Evolutionary conservation across 2,113 vertebrate genomes (phyloP).

Genomic region (Ammodytes dubius): DNA sequence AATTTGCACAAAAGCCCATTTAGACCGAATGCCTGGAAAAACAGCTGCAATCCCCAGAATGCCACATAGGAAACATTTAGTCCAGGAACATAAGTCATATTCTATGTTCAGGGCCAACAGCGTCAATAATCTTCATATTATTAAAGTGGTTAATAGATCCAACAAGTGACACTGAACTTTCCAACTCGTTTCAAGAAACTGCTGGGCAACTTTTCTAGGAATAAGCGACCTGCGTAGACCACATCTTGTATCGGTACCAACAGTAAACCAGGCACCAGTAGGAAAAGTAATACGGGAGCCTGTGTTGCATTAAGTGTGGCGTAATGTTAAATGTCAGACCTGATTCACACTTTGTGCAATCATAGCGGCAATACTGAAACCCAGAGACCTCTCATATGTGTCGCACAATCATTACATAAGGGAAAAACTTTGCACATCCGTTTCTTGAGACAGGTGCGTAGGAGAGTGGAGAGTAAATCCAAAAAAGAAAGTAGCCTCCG

Average conservation of each 20-base stretch:
- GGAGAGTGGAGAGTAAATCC: no score
- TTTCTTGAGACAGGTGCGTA: no score
- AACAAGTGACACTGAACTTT: neutral
- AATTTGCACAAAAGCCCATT: conserved; percentile 47
- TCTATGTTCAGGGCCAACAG: neutral
- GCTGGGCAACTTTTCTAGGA: conserved; percentile 47
- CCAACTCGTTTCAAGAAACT: conserved; percentile 1
- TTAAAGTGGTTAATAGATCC: conserved; percentile 1
- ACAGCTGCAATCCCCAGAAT: conserved; percentile 6
- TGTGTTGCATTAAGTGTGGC: neutral
- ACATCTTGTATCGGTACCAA: conserved; percentile 15
- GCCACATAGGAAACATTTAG: conserved; percentile 54
- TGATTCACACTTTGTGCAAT: neutral
- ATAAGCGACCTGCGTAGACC: conserved; percentile 33
- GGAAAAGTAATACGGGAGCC: neutral
- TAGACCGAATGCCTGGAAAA: conserved; percentile 50
- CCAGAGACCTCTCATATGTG: neutral
- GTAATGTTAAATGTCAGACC: neutral
- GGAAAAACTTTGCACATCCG: no score
- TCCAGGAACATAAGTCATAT: conserved; percentile 44
- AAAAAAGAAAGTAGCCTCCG: no score
- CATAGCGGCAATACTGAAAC: neutral
- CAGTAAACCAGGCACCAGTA: conserved; percentile 9
- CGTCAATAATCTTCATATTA: conserved; percentile 4
- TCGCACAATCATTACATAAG: no score